Conservation (phyloP, 2,888 invertebrate genomes). For the Eilema caniola region DNA sequence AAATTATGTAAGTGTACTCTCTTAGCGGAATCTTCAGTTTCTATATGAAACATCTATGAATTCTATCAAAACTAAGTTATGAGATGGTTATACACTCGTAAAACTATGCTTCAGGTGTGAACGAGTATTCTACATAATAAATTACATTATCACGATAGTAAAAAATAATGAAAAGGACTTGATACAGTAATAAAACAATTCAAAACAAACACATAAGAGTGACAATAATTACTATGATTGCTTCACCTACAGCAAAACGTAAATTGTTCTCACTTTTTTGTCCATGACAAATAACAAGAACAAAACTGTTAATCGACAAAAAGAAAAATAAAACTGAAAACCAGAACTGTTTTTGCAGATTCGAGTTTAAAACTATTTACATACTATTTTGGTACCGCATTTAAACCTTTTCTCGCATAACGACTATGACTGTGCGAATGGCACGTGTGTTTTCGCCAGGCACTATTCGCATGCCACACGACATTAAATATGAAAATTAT, state of each 20-base stretch:
- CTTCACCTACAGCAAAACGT: constrained; percentile 1
- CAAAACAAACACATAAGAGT: background rate
- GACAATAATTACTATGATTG: background rate
- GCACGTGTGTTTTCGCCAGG: constrained; percentile 5
- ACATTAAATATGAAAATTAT: background rate
- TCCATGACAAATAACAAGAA: background rate
- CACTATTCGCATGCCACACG: background rate
- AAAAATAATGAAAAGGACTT: background rate
- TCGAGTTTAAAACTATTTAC: background rate
- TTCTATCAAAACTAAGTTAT: background rate
- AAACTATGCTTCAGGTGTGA: background rate
- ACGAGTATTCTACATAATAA: background rate
- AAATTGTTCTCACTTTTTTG: constrained; percentile 4
- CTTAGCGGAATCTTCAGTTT: no score
- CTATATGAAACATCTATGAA: background rate
- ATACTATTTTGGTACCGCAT: constrained; percentile 7
- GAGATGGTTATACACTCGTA: background rate
- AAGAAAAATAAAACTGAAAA: background rate
- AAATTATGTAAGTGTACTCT: background rate
- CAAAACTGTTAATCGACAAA: background rate
- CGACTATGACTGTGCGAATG: constrained; percentile 2
- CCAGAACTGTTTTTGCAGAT: background rate
- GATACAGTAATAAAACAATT: background rate
- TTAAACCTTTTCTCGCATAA: constrained; percentile 7
- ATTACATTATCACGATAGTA: background rate